Evolutionary conservation across 2,888 invertebrate species (phyloP).

Genomic region (Biston stratarius): DNA sequence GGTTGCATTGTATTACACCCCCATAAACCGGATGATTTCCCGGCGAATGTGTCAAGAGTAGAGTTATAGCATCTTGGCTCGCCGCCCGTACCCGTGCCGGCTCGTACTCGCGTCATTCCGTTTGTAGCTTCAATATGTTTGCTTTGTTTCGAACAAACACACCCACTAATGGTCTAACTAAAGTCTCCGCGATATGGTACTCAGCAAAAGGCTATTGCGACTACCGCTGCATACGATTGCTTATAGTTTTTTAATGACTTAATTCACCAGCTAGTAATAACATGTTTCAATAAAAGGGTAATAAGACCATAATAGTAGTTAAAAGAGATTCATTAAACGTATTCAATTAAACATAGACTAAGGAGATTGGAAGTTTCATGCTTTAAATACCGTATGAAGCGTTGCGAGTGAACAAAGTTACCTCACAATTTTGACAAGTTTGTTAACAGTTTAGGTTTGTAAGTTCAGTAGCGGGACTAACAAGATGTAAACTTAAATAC

Average conservation of each 20-base stretch:
- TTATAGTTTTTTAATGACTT: conserved; percentile 36
- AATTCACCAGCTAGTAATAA: conserved; percentile 30
- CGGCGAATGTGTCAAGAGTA: conserved; percentile 54
- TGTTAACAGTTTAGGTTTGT: conserved; percentile 31
- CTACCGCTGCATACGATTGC: conserved; percentile 27
- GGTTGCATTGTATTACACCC: conserved; percentile 58
- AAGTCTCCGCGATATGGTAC: conserved; percentile 42
- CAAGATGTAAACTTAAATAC: conserved; percentile 63
- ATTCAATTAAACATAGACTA: conserved; percentile 26
- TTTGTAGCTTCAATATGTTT: conserved; percentile 63
- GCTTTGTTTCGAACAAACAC: conserved; percentile 54
- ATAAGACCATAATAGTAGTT: conserved; percentile 20
- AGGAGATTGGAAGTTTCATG: conserved; percentile 17
- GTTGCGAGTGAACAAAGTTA: conserved; percentile 25
- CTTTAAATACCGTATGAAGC: conserved; percentile 18
- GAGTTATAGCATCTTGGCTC: conserved; percentile 65
- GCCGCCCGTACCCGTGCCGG: conserved; percentile 51
- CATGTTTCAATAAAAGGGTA: conserved; percentile 36
- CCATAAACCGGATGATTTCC: conserved; percentile 52
- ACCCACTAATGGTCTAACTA: conserved; percentile 52
- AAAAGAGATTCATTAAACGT: conserved; percentile 22
- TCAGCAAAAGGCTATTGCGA: conserved; percentile 28
- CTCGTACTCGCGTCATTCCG: conserved; percentile 44
- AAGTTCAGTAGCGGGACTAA: conserved; percentile 52
- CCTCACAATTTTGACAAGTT: conserved; percentile 34